Conservation (phyloP, 2,113 vertebrate species). For the human (Homo sapiens) region GRCh38 chr13:58721501-58722000, state of each 20-base stretch:
- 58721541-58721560: slow-evolving; percentile 35
- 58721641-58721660: not conserved
- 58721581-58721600: not conserved
- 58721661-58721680: not conserved
- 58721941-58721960: not conserved
- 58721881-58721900: not conserved
- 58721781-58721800: not conserved
- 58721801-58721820: not conserved
- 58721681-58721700: slow-evolving; percentile 16
- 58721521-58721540: not conserved
- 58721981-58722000: not conserved
- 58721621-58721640: not conserved
- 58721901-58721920: not conserved
- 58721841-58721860: not conserved
- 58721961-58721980: not conserved
- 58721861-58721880: not conserved
- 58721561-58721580: not conserved
- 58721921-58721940: not conserved
- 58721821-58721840: not conserved
- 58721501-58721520: not conserved
- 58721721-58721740: not conserved
- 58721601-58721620: not conserved
- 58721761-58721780: not conserved
- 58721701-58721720: not conserved
- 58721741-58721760: not conserved